Percentiles rank a stretch among this genome's conserved stretches.
Conservation (phyloP, 2,888 invertebrate genomes). For the Tortricodes alternella region DNA sequence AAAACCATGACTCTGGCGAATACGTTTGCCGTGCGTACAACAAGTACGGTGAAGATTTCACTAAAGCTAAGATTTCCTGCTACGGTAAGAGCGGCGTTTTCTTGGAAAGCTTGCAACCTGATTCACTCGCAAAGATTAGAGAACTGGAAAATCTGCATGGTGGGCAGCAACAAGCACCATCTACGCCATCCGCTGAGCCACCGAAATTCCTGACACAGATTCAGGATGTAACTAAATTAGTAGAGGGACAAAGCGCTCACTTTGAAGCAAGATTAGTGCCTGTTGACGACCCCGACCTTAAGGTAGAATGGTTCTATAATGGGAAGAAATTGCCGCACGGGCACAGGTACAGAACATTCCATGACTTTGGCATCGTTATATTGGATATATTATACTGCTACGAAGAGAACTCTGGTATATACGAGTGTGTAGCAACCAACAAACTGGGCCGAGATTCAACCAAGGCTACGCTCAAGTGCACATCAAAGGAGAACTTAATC, state of each 20-base stretch:
- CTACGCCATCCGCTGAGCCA: conserved; percentile 88
- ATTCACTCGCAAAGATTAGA: conserved; percentile 93
- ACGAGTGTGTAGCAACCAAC: conserved; percentile 96
- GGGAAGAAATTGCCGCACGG: conserved; percentile 96
- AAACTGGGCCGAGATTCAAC: conserved; percentile 95
- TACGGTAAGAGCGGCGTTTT: conserved; percentile 93
- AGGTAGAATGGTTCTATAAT: conserved; percentile 97
- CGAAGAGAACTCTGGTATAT: conserved; percentile 97
- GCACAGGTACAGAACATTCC: conserved; percentile 98
- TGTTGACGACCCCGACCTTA: conserved; percentile 95
- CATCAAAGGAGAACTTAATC: conserved; percentile 94
- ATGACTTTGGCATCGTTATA: conserved; percentile 98
- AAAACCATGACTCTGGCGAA: conserved; percentile 96
- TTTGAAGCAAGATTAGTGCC: conserved; percentile 96
- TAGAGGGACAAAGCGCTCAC: conserved; percentile 97
- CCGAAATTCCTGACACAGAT: conserved; percentile 96
- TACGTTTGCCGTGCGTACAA: conserved; percentile 96
- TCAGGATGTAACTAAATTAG: conserved; percentile 90
- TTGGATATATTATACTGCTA: conserved; percentile 97
- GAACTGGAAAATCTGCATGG: conserved; percentile 91
- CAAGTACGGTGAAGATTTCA: conserved; percentile 94
- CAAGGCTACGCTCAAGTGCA: conserved; percentile 92
- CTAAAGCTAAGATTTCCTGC: conserved; percentile 92
- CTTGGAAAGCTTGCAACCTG: conserved; percentile 94
- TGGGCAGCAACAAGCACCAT: conserved; percentile 84